Conservation (phyloP, 2,888 invertebrate species). For the Polymixis lichenea region DNA sequence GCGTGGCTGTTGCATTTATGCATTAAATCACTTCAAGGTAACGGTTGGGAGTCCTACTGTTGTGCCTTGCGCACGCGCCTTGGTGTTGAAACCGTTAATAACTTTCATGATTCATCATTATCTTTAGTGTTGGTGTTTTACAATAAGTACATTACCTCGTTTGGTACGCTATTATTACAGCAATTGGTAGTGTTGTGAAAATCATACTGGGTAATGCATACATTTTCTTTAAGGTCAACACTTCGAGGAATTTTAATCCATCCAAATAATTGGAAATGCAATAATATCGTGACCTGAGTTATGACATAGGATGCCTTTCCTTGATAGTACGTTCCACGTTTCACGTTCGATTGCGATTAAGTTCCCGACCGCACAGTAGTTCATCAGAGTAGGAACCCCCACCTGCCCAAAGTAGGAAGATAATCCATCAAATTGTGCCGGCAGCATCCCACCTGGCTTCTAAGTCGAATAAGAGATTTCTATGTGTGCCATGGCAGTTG, state of each 20-base stretch:
- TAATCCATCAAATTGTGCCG: no score
- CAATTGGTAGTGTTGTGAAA: constrained; percentile 37
- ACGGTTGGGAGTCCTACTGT: constrained; percentile 46
- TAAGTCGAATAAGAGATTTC: no score
- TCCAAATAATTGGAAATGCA: neutral
- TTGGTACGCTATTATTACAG: constrained; percentile 33
- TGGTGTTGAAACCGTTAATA: constrained; percentile 57
- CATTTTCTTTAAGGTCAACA: neutral
- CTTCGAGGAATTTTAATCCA: neutral
- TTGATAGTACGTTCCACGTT: no score
- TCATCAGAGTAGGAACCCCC: no score
- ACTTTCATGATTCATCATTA: constrained; percentile 60
- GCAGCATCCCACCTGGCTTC: no score
- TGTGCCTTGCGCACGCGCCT: constrained; percentile 25
- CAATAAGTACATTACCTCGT: constrained; percentile 30
- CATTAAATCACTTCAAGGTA: constrained; percentile 71
- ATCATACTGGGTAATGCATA: neutral
- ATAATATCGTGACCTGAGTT: neutral
- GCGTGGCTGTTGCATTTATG: constrained; percentile 64
- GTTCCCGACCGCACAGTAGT: no score
- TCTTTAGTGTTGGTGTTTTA: constrained; percentile 49
- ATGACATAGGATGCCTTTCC: no score
- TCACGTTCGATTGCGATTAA: no score
- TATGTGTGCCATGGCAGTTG: no score
- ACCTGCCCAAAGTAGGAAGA: no score